These are phyloP conservation scores for Colletes collaris DNA, from an alignment of 2,888 invertebrate species.

Conservation along the genomic window DNA sequence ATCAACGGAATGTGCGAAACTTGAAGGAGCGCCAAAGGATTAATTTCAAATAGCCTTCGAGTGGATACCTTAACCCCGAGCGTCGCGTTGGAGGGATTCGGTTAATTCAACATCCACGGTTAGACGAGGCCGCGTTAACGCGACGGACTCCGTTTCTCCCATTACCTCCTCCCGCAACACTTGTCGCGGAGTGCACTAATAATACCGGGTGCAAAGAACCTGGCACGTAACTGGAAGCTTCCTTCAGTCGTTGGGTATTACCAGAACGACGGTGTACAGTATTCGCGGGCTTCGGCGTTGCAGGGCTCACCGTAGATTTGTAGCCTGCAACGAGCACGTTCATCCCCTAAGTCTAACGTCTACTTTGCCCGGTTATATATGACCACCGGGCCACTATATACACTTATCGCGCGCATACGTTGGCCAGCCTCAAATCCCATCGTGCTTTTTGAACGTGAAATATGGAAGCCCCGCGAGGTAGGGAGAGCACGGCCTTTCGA, in stretches of 20 bases:
- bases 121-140: not conserved
- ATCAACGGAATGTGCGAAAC: no score
- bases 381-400: slow-evolving; percentile 69
- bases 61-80: no score
- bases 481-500: slow-evolving; percentile 45
- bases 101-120: no score
- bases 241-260: slow-evolving; percentile 60
- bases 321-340: slow-evolving; percentile 78
- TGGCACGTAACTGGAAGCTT: slow-evolving; percentile 48
- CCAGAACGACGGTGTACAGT: slow-evolving; percentile 54
- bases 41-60: no score
- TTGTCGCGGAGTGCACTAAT: slow-evolving; percentile 27
- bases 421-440: slow-evolving; percentile 75
- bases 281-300: slow-evolving; percentile 67
- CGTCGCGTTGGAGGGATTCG: no score
- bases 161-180: slow-evolving; percentile 3
- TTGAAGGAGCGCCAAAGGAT: no score
- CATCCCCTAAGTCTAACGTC: slow-evolving; percentile 78
- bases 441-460: slow-evolving; percentile 74
- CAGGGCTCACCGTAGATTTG: slow-evolving; percentile 78
- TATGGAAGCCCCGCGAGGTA: slow-evolving; percentile 61
- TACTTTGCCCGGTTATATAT: slow-evolving; percentile 75
- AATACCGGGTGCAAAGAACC: slow-evolving; percentile 34
- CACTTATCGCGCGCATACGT: slow-evolving; percentile 76
- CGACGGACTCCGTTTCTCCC: not conserved